Evolutionary conservation across 2,888 invertebrate genomes (phyloP).

Genomic region (Dolichomitus sp.): DNA sequence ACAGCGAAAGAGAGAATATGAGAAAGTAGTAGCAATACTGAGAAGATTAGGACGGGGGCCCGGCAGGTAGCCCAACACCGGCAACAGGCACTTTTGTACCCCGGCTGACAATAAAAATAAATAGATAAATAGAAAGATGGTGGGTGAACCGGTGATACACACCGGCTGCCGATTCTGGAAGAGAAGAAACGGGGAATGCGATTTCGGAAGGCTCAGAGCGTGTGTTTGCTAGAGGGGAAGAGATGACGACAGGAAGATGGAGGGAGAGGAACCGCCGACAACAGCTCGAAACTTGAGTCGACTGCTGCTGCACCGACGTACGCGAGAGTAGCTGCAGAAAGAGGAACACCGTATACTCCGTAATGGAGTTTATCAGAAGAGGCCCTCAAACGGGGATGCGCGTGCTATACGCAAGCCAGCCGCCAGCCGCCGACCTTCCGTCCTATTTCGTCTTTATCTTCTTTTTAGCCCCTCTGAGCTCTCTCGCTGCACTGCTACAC

Average conservation of each 20-base stretch:
- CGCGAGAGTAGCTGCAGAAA: constrained; percentile 15
- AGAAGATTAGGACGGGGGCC: constrained; percentile 35
- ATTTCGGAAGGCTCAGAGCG: constrained; percentile 51
- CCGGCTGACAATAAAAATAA: constrained; percentile 67
- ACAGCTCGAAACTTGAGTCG: constrained; percentile 54
- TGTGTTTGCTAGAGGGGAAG: constrained; percentile 25
- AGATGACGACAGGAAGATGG: background rate
- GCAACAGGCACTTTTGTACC: constrained; percentile 2
- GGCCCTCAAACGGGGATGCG: constrained; percentile 52
- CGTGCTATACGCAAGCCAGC: constrained; percentile 34
- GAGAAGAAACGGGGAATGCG: constrained; percentile 62
- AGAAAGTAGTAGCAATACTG: background rate
- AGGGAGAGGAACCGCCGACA: constrained; percentile 34
- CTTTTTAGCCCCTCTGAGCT: constrained; percentile 43
- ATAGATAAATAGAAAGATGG: constrained; percentile 65
- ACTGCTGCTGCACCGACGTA: constrained; percentile 65
- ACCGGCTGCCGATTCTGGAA: background rate
- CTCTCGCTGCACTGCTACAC: constrained; percentile 36
- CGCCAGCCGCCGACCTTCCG: constrained; percentile 78
- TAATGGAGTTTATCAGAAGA: constrained; percentile 79
- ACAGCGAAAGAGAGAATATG: constrained; percentile 12
- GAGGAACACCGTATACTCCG: constrained; percentile 57
- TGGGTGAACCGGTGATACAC: constrained; percentile 26
- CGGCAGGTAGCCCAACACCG: constrained; percentile 59
- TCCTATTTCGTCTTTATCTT: constrained; percentile 50